Evolutionary conservation across 2,113 vertebrate genomes (phyloP), one percentile per base, ranked within the genome.

Genomic region (Oreocharis arfaki): DNA sequence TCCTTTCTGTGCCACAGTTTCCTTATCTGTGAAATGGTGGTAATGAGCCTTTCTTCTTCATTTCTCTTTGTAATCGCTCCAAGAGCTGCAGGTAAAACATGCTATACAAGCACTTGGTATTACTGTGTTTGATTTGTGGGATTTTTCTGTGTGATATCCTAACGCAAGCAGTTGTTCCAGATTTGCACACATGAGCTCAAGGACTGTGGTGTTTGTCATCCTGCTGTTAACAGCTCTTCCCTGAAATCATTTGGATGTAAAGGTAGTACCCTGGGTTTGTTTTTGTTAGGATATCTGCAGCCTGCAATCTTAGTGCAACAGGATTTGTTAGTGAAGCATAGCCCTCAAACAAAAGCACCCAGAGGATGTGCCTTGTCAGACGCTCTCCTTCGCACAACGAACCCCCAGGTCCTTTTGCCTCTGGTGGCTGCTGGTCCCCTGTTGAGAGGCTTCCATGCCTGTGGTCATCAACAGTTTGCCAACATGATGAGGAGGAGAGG

Each of bases 261-360:
- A 65, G 50, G 64, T 70, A 68, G 41, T 78, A 15, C 53, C 82
- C 89, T 10, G 46, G 60, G 56, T 81, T 94, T 93, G 90, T 90
- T 94, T 95, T 91, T 75, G 88, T 90, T 96, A 88, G 90, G 91
- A 75, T 97, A 97, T 97, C 97, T 96, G 75, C 81, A 92, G 84
- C 74, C 84, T 86, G 75, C 55, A 21, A 97, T 98, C 97, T 98
- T 96, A 97, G 87, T 81, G 91, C 92, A 97, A 97, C 97, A 96
- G 96, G 97, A 97, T 97, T 97, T 96, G 94, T 86, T 94, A 96
- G 93, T 92, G 93, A 96, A 97, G 97, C 97, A 60, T 95, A 61
- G 93, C 95, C 39, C 68, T 79, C 5, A 10, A 93, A 97, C 95
- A 98, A 97, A 98, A 89, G 94, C 35, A 46, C 56, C 39, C 82